phyloP scores from a whole-genome alignment of 1,140 invertebrate genomes.

The Drosophila athabasca region DNA sequence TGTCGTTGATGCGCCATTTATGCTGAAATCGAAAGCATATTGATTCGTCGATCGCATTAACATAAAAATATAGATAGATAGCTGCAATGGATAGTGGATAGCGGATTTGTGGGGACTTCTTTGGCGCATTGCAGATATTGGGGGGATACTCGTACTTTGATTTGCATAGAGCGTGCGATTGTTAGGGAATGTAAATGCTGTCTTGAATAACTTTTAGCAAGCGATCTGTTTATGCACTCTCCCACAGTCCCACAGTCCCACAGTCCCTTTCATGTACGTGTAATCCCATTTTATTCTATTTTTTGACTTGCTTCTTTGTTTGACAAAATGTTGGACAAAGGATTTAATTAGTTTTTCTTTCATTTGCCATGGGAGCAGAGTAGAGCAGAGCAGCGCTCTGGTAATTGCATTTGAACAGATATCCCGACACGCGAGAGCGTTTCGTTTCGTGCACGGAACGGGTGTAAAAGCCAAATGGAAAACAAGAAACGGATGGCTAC shows the following conservation, averaged over 20 bases:
- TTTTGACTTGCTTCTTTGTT: slow-evolving; percentile 34
- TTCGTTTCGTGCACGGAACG: slow-evolving; percentile 49
- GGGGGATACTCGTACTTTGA: slow-evolving; percentile 44
- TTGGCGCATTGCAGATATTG: slow-evolving; percentile 63
- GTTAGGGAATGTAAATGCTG: slow-evolving; percentile 31
- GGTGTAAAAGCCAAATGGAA: slow-evolving; percentile 57
- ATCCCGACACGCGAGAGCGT: slow-evolving; percentile 49
- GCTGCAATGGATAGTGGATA: slow-evolving; percentile 6
- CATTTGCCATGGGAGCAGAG: slow-evolving; percentile 55
- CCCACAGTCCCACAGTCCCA: too few species aligned
- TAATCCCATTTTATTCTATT: not conserved
- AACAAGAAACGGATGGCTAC: too few species aligned
- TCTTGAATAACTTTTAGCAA: slow-evolving; percentile 28
- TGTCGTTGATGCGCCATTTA: slow-evolving; percentile 66
- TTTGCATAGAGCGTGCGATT: slow-evolving; percentile 55
- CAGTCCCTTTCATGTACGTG: not conserved
- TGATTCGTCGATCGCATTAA: slow-evolving; percentile 59
- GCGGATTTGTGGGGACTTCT: slow-evolving; percentile 28
- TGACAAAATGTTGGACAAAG: slow-evolving; percentile 69
- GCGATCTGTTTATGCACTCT: slow-evolving; percentile 36
- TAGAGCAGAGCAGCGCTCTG: slow-evolving; percentile 28
- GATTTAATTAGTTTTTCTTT: slow-evolving; percentile 82
- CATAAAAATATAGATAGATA: slow-evolving; percentile 39
- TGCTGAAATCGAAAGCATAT: slow-evolving; percentile 69
- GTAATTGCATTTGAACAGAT: slow-evolving; percentile 76